These are phyloP conservation scores for Campoplex nolae DNA, from an alignment of 2,888 invertebrate species.

Conservation along the genomic window DNA sequence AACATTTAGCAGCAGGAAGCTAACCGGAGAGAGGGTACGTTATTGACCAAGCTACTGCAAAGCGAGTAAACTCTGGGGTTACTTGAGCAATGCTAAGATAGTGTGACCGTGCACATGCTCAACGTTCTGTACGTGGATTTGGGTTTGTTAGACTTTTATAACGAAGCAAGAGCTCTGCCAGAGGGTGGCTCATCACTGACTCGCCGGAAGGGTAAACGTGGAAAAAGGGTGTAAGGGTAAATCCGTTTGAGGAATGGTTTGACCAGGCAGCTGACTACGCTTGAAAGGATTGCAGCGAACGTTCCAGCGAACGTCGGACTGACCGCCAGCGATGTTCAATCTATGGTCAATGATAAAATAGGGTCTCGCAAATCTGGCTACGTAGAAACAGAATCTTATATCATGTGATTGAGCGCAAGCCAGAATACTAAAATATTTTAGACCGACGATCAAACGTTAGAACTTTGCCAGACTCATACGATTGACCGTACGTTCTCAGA, in stretches of 20 bases:
- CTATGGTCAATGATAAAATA: conserved; percentile 73
- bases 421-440: conserved; percentile 33
- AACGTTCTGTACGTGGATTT: conserved; percentile 2
- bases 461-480: conserved; percentile 46
- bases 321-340: conserved; percentile 68
- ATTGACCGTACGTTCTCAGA: conserved; percentile 8
- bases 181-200: conserved; percentile 52
- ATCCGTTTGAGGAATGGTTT: conserved; percentile 77
- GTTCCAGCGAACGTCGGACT: conserved; percentile 37
- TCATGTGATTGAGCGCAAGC: conserved; percentile 2
- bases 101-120: conserved; percentile 10
- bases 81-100: conserved; percentile 49
- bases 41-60: conserved; percentile 55
- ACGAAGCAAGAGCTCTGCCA: conserved; percentile 55
- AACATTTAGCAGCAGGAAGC: conserved; percentile 23
- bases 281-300: conserved; percentile 60
- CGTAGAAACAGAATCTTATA: conserved; percentile 28
- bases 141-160: conserved; percentile 59
- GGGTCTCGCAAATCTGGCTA: conserved; percentile 66
- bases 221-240: conserved; percentile 40
- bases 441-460: conserved; percentile 29
- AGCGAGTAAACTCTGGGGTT: conserved; percentile 62
- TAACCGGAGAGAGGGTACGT: conserved; percentile 13
- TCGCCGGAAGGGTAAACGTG: conserved; percentile 27
- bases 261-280: conserved; percentile 71